phyloP scores from a whole-genome alignment of 2,888 invertebrate genomes.

The Spilosoma lubricipeda region DNA sequence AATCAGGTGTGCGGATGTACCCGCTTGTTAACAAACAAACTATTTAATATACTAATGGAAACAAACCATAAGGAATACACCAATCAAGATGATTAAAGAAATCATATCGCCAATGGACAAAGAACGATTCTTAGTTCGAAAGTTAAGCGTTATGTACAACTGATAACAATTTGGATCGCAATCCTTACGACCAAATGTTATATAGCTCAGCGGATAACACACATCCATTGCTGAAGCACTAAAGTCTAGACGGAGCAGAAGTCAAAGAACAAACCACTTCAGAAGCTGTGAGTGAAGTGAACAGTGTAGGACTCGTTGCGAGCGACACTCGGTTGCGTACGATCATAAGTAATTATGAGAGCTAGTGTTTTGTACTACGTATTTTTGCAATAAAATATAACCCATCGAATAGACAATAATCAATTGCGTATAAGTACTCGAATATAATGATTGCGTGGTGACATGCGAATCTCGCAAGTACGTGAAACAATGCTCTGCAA shows the following conservation, averaged over 20 bases:
- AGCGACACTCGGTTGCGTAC: constrained; percentile 45
- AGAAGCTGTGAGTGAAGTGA: constrained; percentile 27
- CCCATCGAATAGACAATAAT: constrained; percentile 82
- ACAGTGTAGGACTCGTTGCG: constrained; percentile 47
- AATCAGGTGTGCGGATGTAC: constrained; percentile 87
- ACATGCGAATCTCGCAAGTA: constrained; percentile 78
- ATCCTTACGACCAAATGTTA: background rate
- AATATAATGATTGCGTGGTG: constrained; percentile 68
- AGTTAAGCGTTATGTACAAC: constrained; percentile 9
- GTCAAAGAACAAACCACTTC: constrained; percentile 29
- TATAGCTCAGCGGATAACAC: constrained; percentile 1
- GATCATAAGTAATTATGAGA: constrained; percentile 53
- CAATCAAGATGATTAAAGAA: constrained; percentile 14
- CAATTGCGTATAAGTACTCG: constrained; percentile 71
- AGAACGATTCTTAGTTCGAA: constrained; percentile 8
- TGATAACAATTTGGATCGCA: constrained; percentile 9
- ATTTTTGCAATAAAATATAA: constrained; percentile 65
- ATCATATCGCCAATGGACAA: constrained; percentile 12
- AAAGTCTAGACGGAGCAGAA: constrained; percentile 29
- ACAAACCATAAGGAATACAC: constrained; percentile 8
- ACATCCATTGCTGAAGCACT: background rate
- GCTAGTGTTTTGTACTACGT: constrained; percentile 66
- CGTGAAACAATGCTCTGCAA: constrained; percentile 66
- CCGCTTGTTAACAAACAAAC: constrained; percentile 65
- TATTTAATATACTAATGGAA: constrained; percentile 19